A percentile compares a stretch with the other conserved stretches of the same genome.
Conservation (phyloP, 2,888 invertebrate species). For the Rhorus exstirpatorius region DNA sequence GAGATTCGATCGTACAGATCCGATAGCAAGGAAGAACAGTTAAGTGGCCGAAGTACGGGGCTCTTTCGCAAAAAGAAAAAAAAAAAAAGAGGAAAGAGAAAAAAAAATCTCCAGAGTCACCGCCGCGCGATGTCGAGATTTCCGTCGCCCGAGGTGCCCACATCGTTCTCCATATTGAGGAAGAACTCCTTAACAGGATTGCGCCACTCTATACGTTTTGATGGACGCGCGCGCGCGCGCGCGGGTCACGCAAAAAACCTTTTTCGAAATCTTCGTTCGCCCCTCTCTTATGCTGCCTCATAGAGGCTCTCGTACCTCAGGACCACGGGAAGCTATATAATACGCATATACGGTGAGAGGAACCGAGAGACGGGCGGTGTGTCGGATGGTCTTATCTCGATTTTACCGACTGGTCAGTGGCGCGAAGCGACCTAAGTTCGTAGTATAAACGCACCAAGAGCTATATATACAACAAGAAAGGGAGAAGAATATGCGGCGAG, state of each 20-base stretch:
- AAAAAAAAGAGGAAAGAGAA: slow-evolving; percentile 14
- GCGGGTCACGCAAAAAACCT: slow-evolving; percentile 59
- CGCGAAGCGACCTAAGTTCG: slow-evolving; percentile 63
- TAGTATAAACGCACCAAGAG: slow-evolving; percentile 37
- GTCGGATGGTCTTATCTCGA: slow-evolving; percentile 69
- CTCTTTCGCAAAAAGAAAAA: slow-evolving; percentile 60
- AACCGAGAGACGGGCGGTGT: slow-evolving; percentile 45
- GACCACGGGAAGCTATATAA: slow-evolving; percentile 17
- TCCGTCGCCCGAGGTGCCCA: slow-evolving; percentile 64
- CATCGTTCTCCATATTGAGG: slow-evolving; percentile 24
- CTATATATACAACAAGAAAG: not conserved
- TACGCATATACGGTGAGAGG: not conserved
- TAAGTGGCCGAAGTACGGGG: slow-evolving; percentile 59
- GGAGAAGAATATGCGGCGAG: slow-evolving; percentile 34
- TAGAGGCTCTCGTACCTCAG: slow-evolving; percentile 2
- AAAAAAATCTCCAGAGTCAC: slow-evolving; percentile 55
- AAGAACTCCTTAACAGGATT: slow-evolving; percentile 37
- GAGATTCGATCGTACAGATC: slow-evolving; percentile 58
- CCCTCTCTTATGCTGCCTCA: slow-evolving; percentile 5
- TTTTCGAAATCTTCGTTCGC: slow-evolving; percentile 58
- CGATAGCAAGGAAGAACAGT: slow-evolving; percentile 64
- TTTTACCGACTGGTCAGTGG: slow-evolving; percentile 67
- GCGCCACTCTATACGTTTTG: slow-evolving; percentile 56
- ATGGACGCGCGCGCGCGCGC: slow-evolving; percentile 57
- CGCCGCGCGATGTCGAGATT: slow-evolving; percentile 57